A percentile compares a stretch with the other conserved stretches of the same genome.
phyloP scores from a whole-genome alignment of 2,797 vertebrate genomes.

The Halcyon leucocephala region DNA sequence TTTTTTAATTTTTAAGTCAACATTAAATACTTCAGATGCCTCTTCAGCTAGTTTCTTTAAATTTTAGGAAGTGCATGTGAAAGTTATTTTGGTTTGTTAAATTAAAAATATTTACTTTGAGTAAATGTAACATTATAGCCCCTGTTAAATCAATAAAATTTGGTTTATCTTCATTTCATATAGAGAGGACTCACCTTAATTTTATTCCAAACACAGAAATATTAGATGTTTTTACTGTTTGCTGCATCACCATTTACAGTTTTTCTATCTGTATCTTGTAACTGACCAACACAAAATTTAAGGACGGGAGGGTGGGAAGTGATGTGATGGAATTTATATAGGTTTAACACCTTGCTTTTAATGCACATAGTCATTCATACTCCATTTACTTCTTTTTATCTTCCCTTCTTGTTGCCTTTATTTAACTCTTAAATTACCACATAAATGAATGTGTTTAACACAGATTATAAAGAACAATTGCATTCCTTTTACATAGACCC shows the following conservation, averaged over 20 bases:
- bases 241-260: not conserved
- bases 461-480: conserved; percentile 46
- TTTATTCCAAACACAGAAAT: not conserved
- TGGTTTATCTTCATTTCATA: not conserved
- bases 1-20: not conserved
- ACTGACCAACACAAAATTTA: not conserved
- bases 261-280: not conserved
- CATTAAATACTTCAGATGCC: not conserved
- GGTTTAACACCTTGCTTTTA: not conserved
- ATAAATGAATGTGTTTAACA: conserved; percentile 37
- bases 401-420: not conserved
- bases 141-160: not conserved
- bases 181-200: not conserved
- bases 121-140: not conserved
- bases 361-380: not conserved
- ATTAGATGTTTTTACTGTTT: not conserved
- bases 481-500: conserved; percentile 26
- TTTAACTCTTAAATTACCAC: not conserved
- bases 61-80: not conserved
- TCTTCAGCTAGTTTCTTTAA: not conserved
- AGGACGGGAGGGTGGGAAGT: fast-evolving
- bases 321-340: not conserved
- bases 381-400: not conserved
- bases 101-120: not conserved
- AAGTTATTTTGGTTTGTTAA: not conserved